phyloP scores from a whole-genome alignment of 2,113 vertebrate species.

The Syrrhaptes paradoxus region DNA sequence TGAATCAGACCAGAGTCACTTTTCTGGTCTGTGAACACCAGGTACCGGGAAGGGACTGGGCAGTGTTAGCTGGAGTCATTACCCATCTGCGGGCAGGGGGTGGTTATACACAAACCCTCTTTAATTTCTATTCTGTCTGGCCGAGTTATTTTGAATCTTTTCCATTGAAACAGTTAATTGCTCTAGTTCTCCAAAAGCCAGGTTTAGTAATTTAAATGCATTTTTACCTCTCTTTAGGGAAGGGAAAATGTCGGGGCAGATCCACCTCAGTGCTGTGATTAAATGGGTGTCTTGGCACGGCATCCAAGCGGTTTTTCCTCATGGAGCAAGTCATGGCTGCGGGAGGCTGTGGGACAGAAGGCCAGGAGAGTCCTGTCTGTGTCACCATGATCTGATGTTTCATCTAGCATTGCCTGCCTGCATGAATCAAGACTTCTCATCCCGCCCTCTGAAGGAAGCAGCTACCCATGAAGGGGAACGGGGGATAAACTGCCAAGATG shows the following conservation, averaged over 20 bases:
- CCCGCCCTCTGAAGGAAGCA: not conserved
- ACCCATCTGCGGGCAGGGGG: not conserved
- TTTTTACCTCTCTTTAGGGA: not conserved
- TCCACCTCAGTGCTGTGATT: not conserved
- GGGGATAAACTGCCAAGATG: not conserved
- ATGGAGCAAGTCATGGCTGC: not conserved
- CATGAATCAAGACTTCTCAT: not conserved
- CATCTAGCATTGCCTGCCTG: not conserved
- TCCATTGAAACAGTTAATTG: not conserved
- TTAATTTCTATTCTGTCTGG: not conserved
- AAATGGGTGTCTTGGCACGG: not conserved
- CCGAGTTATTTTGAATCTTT: not conserved
- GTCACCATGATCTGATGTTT: not conserved
- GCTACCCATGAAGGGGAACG: not conserved
- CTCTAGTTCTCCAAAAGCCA: not conserved
- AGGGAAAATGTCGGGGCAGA: not conserved
- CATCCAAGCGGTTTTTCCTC: not conserved
- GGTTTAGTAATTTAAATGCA: not conserved
- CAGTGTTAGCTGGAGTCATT: not conserved
- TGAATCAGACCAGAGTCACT: not conserved
- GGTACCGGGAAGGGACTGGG: not conserved
- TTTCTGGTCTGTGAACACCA: not conserved
- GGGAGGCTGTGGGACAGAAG: not conserved
- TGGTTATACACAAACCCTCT: not conserved
- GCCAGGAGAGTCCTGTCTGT: not conserved